Evolutionary conservation across 2,797 vertebrate species (phyloP).

Genomic region (Sebastiscus albofasciatus): DNA sequence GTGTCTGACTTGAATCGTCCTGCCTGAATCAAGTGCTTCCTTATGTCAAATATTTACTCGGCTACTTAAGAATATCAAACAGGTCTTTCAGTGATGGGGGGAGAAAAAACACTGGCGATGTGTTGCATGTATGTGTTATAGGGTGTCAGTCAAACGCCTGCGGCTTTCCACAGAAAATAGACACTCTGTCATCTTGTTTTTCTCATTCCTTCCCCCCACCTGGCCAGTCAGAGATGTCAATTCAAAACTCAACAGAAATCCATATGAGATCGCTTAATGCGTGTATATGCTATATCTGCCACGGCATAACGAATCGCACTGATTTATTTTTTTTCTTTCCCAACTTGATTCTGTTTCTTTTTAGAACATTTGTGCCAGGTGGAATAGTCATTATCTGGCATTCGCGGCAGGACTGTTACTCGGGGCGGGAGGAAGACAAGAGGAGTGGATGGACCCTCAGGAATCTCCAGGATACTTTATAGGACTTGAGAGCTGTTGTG

Average conservation of each 20-base stretch:
- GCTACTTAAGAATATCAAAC: conserved; percentile 74
- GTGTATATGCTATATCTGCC: conserved; percentile 4
- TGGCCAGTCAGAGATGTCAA: conserved; percentile 16
- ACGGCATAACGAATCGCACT: conserved; percentile 30
- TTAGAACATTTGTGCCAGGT: conserved; percentile 51
- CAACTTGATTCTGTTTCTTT: conserved; percentile 45
- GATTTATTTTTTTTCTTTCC: conserved; percentile 44
- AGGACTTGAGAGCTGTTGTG: conserved; percentile 40
- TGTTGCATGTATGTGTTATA: conserved; percentile 13
- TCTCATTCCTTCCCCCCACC: neutral
- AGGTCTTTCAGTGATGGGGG: conserved; percentile 34
- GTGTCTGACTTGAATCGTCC: conserved; percentile 67
- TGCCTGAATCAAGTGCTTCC: conserved; percentile 78
- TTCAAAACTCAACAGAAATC: conserved; percentile 17
- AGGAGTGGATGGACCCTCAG: conserved; percentile 42
- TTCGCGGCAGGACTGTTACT: conserved; percentile 12
- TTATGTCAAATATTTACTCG: conserved; percentile 78
- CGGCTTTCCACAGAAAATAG: conserved; percentile 32
- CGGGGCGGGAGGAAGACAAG: conserved; percentile 33
- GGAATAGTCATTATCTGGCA: conserved; percentile 68
- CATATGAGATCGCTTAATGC: conserved; percentile 2
- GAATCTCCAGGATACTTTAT: conserved; percentile 59
- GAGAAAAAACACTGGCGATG: conserved; percentile 13
- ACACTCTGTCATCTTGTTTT: conserved; percentile 37
- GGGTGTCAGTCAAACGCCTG: conserved; percentile 49